Base-by-base conservation (phyloP, 2,113 vertebrate species). In the Xyrauchen texanus region DNA sequence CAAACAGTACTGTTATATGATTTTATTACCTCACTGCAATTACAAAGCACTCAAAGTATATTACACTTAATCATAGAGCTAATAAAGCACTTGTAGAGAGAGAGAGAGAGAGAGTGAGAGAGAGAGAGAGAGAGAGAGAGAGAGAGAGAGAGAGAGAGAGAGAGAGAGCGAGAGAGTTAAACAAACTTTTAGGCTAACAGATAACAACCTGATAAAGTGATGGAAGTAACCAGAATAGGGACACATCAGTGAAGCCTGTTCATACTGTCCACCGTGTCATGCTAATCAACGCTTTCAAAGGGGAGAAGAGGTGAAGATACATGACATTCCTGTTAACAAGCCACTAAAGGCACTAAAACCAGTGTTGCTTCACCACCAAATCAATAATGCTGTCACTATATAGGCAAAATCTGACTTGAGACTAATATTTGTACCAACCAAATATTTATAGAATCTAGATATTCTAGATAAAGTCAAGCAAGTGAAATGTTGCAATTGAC, bases 301-400 rank as follows among this genome's bases (percentile, higher is more conserved):
- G n/a, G 67, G 64, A n/a, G n/a, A n/a, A n/a, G n/a, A 81, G 55
- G 51, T 58, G 80, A 77, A 70, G 51, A 34, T 52, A 78, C 42
- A 51, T 57, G 49, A 77, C 8, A 15, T 83, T 34, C 55, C 62
- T 7, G 21, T 44, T 68, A 72, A 68, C 63, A 74, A 84, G 44
- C 57, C 34, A 77, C 57, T 4, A 51, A 68, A 45, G 55, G 68
- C 68, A 62, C 34, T 15, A 42, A 6, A 60, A 51, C 68, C 57
- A 69, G 47, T 45, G 60, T 7, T 46, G 75, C 45, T 6, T 70
- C 51, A 62, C 45, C 16, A 53, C 11, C 16, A 63, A 64, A 75
- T 13, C 42, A 51, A 52, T 34, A 34, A 53, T 21, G 49, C 6
- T 68, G 6, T 57, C 6, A 55, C 4, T 8, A 3, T 15, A 53